Evolutionary conservation across 2,888 invertebrate genomes (phyloP).

Genomic region (Geotrupes spiniger): DNA sequence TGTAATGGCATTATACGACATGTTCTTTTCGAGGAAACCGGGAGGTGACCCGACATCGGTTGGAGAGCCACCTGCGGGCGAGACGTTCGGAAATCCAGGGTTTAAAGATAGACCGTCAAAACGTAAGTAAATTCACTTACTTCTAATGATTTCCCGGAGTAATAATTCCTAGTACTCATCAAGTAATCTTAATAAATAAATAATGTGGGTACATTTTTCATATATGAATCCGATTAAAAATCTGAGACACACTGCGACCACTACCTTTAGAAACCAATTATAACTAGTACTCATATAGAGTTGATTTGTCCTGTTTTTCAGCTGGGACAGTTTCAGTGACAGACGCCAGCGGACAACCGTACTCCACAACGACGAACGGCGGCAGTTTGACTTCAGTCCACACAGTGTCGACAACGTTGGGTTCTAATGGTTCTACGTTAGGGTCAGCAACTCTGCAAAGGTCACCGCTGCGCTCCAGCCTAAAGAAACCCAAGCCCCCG

Average conservation of each 20-base stretch:
- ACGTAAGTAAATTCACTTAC: conserved; percentile 47
- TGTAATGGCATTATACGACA: conserved; percentile 77
- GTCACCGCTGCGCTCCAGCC: conserved; percentile 73
- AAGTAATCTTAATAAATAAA: too few relatives aligned
- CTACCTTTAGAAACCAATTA: too few relatives aligned
- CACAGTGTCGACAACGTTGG: conserved; percentile 66
- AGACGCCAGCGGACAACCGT: conserved; percentile 82
- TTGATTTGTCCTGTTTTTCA: too few relatives aligned
- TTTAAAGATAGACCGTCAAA: conserved; percentile 63
- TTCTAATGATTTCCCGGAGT: too few relatives aligned
- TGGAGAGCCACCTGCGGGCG: conserved; percentile 55
- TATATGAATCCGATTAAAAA: too few relatives aligned
- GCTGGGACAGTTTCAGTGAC: conserved; percentile 69
- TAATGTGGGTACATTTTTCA: too few relatives aligned
- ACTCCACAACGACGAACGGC: conserved; percentile 57
- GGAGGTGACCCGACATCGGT: conserved; percentile 78
- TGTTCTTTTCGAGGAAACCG: conserved; percentile 69
- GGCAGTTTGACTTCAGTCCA: conserved; percentile 70
- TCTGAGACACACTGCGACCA: too few relatives aligned
- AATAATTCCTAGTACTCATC: too few relatives aligned
- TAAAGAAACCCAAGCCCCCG: conserved; percentile 74
- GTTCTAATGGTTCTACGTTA: conserved; percentile 56
- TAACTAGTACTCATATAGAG: too few relatives aligned
- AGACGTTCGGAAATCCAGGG: conserved; percentile 84
- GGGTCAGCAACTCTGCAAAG: conserved; percentile 51